Base-by-base conservation (phyloP, 2,113 vertebrate species). In the Camelus bactrianus region DNA sequence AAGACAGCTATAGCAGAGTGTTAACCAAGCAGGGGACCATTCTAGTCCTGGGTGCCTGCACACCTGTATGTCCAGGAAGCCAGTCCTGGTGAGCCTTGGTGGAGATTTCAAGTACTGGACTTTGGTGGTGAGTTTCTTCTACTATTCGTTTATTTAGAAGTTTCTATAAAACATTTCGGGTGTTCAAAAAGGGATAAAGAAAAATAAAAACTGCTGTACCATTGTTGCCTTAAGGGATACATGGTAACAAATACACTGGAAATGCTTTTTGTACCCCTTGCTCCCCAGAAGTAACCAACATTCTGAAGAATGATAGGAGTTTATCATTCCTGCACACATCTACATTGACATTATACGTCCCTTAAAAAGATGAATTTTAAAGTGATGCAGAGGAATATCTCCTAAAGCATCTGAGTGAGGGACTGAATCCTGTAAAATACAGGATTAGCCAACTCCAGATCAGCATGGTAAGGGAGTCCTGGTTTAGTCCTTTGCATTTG, bases 51-150 rank as follows among this genome's bases (percentile, higher is more conserved):
- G 65, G 77, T 12, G 15, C 11, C 30, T 13, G 17, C 15, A 1
- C 5, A 15, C 32, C 3, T 12, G 4, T 26, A 64, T 2, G 0
- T 15, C 16, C 0, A 0, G 7, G 10, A 46, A 22, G 8, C 6
- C 35, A 20, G 46, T 2, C 48, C 30, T 84, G 52, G 2, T 28
- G 50, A 0, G 86, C 42, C 42, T 8, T 16, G 24, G 10, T 28
- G 48, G 56, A 70, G 20, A 10, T 30, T 77, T 75, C 48, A 42
- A 67, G 15, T 22, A 3, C 32, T 24, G 38, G 38, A 16, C 67
- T 89, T 91, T 3, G 52, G 3, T 8, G 7, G 70, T n/a, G 26
- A 92, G 12, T 65, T 50, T 75, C 42, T 89, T 93, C 26, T 69
- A 38, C 15, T 92, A 30, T 67, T 70, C 79, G 32, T 69, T n/a